Base-by-base conservation (phyloP, 2,113 vertebrate genomes). In the Aplodontia rufa region DNA sequence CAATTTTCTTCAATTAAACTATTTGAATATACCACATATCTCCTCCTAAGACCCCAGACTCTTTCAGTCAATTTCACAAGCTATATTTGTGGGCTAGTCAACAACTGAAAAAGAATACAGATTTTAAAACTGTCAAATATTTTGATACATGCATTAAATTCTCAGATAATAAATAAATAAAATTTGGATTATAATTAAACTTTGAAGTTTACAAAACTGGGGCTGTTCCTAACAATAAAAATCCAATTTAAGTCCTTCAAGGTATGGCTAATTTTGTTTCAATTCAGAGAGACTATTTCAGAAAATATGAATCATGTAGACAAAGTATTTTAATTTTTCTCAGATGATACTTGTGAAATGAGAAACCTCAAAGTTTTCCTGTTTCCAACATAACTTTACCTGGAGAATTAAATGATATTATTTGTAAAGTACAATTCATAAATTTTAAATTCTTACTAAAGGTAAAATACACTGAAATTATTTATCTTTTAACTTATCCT, bases 401-500 rank as follows among this genome's bases (percentile, higher is more conserved):
- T 60, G 11, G 16, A 45, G 40, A 96, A 90, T 72, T 60, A 68
- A 84, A 78, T 51, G 78, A 22, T 64, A 72, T 64, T 88, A 35
- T 49, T 80, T 76, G 24, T 53, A 78, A 92, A 90, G 64, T 16
- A 76, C 19, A 97, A 78, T 8, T 84, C 51, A 62, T 2, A 80
- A 62, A 71, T 28, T 30, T 86, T 58, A 69, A 83, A 66, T 93
- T 87, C n/a, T 91, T 92, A 60, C 66, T 86, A 12, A 17, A 13
- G 30, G 47, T n/a, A 95, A 80, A 20, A 87, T 83, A 62, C 35
- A 86, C 10, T 62, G 49, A 95, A 93, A 88, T 26, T 79, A 16
- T 83, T 92, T 79, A 47, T 81, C 64, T 86, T 94, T 49, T 72
- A 89, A 80, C 8, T 94, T 55, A 58, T 17, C 22, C n/a, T 88